Evolutionary conservation across 2,113 vertebrate genomes (phyloP), one percentile per base, ranked within the genome.

Genomic region (Raphicerus campestris): DNA sequence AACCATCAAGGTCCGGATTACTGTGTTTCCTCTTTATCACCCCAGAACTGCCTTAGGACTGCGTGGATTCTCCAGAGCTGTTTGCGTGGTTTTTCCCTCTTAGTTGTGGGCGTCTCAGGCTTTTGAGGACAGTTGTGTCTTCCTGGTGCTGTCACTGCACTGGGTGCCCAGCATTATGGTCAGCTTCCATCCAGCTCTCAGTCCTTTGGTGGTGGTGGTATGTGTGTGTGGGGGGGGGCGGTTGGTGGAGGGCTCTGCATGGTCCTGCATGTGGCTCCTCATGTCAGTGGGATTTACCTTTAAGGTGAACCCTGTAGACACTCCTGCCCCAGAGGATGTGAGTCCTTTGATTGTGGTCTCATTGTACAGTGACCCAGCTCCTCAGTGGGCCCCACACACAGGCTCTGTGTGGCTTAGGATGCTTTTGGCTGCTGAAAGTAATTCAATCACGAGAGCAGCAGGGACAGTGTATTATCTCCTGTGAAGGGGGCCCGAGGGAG

Each of bases 211-310:
- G 5, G 5, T 11, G 22, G 39, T 14, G 13, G 7, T n/a, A n/a
- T 16, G 45, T 22, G 35, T 13, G 35, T 6, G 73, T 1, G 13
- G 1, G 3, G 2, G 13, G 2, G 2, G 20, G 51, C 51, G 8
- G 55, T 10, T 22, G 55, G 16, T 49, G 45, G 2, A 26, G 39
- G 22, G 26, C 19, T 45, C n/a, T 45, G 39, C 53, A 3, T 10
- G 24, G 17, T 58, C 84, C n/a, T 56, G n/a, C 14, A 9, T 15
- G 53, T 28, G 5, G 39, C 17, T 1, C 1, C 60, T 42, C 3
- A 8, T 19, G 5, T 11, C 3, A 56, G 7, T 6, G 85, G 35
- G 26, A 14, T 6, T 61, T 56, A 30, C 30, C 10, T 17, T 78
- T 77, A 32, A 42, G 30, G 28, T 47, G 30, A 58, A 14, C 66